Evolutionary conservation across 2,888 invertebrate species (phyloP).

Genomic region (Napeogenes sylphis): DNA sequence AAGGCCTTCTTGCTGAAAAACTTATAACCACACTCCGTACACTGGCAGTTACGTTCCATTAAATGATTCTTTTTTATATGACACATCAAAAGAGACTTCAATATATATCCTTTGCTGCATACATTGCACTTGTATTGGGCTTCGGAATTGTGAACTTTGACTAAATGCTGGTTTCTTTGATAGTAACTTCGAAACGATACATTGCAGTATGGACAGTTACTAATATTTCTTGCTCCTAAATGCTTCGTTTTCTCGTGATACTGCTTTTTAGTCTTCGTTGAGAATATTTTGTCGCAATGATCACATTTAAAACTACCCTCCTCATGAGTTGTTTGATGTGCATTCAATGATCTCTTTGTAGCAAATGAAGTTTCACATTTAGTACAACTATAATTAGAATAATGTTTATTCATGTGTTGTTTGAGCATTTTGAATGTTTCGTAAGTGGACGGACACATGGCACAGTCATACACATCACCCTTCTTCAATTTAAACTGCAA

Average conservation of each 20-base stretch:
- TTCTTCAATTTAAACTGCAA: conserved; percentile 61
- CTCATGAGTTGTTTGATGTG: conserved; percentile 53
- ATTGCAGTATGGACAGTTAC: conserved; percentile 62
- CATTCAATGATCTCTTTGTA: conserved; percentile 53
- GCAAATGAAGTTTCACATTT: conserved; percentile 56
- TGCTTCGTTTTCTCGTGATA: conserved; percentile 67
- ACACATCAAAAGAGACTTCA: conserved; percentile 60
- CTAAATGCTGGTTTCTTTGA: conserved; percentile 62
- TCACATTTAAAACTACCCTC: conserved; percentile 63
- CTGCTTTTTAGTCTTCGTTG: conserved; percentile 50
- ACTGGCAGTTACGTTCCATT: conserved; percentile 69
- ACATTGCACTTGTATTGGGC: conserved; percentile 67
- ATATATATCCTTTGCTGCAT: conserved; percentile 52
- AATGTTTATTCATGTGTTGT: conserved; percentile 69
- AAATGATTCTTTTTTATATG: conserved; percentile 69
- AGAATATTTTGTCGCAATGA: conserved; percentile 61
- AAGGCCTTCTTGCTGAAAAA: conserved; percentile 76
- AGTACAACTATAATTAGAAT: conserved; percentile 54
- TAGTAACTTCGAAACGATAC: conserved; percentile 63
- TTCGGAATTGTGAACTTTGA: conserved; percentile 63
- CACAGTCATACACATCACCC: conserved; percentile 58
- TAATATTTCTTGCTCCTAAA: conserved; percentile 57
- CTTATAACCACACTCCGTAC: conserved; percentile 68
- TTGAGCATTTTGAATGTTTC: conserved; percentile 68
- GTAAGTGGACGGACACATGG: conserved; percentile 55